phyloP scores from a whole-genome alignment of 2,113 vertebrate species.

The Thunnus thynnus region DNA sequence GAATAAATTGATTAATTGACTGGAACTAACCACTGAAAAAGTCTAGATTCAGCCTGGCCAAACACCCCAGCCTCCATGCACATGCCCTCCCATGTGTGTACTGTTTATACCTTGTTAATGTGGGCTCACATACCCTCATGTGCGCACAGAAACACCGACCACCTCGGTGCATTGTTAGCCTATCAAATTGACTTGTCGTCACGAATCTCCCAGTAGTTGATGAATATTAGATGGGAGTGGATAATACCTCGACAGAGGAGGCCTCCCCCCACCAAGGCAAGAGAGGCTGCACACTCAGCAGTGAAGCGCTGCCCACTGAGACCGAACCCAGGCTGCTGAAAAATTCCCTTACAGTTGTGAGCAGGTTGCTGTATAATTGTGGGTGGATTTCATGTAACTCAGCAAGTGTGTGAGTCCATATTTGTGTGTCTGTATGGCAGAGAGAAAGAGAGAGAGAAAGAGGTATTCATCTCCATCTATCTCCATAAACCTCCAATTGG shows the following conservation, averaged over 20 bases:
- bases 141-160: constrained; percentile 46
- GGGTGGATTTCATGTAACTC: constrained; percentile 58
- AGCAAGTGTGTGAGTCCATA: background rate
- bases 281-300: constrained; percentile 71
- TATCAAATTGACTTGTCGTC: constrained; percentile 69
- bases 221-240: constrained; percentile 81
- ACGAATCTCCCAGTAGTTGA: constrained; percentile 75
- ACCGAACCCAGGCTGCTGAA: constrained; percentile 52
- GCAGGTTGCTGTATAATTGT: constrained; percentile 55
- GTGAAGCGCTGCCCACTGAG: constrained; percentile 74
- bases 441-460: constrained; percentile 26
- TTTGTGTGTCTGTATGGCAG: constrained; percentile 4
- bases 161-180: constrained; percentile 63
- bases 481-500: constrained; percentile 65
- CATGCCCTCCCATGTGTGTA: constrained; percentile 57
- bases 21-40: background rate
- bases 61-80: constrained; percentile 28
- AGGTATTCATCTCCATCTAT: constrained; percentile 58
- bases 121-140: constrained; percentile 25
- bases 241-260: constrained; percentile 72
- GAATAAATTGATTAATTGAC: background rate
- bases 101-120: constrained; percentile 31
- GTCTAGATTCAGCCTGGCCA: background rate
- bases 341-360: constrained; percentile 56
- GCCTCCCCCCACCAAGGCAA: constrained; percentile 63